Evolutionary conservation across 1,140 invertebrate species (phyloP).

Genomic region (Ctenoplectra terminalis): DNA sequence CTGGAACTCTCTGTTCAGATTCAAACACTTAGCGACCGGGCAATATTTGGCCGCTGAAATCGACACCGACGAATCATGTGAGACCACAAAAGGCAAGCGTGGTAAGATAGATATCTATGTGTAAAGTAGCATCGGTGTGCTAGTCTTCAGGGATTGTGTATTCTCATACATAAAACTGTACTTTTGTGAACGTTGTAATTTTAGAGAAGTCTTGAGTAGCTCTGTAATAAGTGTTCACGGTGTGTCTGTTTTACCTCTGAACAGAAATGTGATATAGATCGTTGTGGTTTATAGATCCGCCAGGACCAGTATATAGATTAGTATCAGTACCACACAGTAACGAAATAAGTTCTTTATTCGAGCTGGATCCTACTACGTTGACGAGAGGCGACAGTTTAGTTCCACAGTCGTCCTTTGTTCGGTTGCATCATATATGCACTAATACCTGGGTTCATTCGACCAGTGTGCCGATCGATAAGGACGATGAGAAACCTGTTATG

Average conservation of each 20-base stretch:
- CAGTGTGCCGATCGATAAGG: constrained; percentile 96
- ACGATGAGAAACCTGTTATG: constrained; percentile 99
- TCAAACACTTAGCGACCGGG: constrained; percentile 99
- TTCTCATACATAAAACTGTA: constrained; percentile 28
- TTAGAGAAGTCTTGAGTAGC: not conserved
- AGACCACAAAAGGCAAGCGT: constrained; percentile 73
- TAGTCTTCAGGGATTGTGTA: not conserved
- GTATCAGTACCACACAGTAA: constrained; percentile 96
- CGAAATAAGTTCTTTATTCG: constrained; percentile 97
- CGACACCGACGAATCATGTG: constrained; percentile 84
- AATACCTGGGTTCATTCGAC: constrained; percentile 99
- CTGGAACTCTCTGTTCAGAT: constrained; percentile 98
- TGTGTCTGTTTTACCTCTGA: not conserved
- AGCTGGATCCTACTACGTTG: constrained; percentile 97
- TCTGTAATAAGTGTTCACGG: not conserved
- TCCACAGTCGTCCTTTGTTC: constrained; percentile 97
- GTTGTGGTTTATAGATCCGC: constrained; percentile 66
- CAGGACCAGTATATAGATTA: constrained; percentile 90
- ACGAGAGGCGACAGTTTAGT: constrained; percentile 95
- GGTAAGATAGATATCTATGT: constrained; percentile 49
- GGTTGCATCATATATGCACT: constrained; percentile 95
- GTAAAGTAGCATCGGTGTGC: not conserved
- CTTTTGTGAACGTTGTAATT: not conserved
- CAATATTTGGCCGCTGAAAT: constrained; percentile 95
- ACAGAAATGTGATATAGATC: not conserved